A percentile compares a stretch with the other conserved stretches of the same genome.
Evolutionary conservation across 2,888 invertebrate genomes (phyloP).

Genomic region (Melinopterus prodromus): DNA sequence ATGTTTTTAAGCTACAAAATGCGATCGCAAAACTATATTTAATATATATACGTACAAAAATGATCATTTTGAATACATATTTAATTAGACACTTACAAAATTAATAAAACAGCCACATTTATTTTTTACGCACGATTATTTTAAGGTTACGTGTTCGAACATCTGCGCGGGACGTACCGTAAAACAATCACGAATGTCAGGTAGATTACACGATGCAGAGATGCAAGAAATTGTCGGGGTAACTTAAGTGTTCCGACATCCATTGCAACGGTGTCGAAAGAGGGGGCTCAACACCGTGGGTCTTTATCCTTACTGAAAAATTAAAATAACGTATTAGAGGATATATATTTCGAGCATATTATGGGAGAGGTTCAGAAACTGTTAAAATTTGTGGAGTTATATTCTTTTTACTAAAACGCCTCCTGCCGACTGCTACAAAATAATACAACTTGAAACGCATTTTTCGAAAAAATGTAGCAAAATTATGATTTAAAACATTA

Average conservation of each 20-base stretch:
- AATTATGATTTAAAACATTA: too few relatives aligned
- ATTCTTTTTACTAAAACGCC: too few relatives aligned
- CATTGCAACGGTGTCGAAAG: slow-evolving; percentile 92
- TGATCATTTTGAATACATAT: not conserved
- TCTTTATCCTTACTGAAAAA: slow-evolving; percentile 73
- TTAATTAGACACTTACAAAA: not conserved
- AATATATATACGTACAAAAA: not conserved
- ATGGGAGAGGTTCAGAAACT: not conserved
- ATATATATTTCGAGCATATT: not conserved
- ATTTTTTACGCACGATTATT: slow-evolving; percentile 7
- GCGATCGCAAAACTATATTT: not conserved
- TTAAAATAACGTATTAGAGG: not conserved
- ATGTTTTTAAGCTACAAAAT: not conserved
- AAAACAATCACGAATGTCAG: not conserved
- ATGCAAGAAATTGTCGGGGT: slow-evolving; percentile 98
- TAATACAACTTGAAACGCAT: too few relatives aligned
- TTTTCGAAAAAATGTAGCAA: too few relatives aligned
- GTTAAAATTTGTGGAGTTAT: not conserved
- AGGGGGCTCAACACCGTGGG: slow-evolving; percentile 91
- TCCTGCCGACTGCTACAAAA: too few relatives aligned
- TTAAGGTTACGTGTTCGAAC: not conserved
- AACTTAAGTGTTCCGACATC: slow-evolving; percentile 97
- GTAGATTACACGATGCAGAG: slow-evolving; percentile 62
- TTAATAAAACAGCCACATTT: slow-evolving; percentile 20
- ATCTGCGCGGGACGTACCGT: not conserved